Evolutionary conservation across 2,113 vertebrate genomes (phyloP).

Genomic region (Strigops habroptila): DNA sequence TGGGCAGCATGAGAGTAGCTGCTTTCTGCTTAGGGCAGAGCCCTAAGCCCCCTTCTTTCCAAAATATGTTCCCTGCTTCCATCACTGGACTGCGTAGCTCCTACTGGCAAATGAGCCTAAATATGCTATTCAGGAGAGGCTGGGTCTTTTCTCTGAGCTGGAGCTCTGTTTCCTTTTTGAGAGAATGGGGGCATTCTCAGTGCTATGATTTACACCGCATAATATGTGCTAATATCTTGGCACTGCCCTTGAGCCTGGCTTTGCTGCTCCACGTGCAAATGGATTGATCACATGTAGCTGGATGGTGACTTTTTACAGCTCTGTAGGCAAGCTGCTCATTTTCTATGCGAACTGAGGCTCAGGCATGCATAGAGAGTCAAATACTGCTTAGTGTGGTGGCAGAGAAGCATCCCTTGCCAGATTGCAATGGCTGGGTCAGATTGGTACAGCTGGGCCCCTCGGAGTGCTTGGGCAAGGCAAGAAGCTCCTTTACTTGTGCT

Average conservation of each 20-base stretch:
- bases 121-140: background rate
- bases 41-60: background rate
- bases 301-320: background rate
- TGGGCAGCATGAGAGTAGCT: background rate
- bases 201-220: background rate
- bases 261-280: background rate
- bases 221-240: background rate
- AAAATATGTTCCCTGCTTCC: background rate
- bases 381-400: background rate
- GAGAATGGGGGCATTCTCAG: background rate
- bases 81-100: background rate
- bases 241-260: background rate
- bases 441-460: background rate
- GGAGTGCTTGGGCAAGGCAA: background rate
- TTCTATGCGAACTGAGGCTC: accelerated
- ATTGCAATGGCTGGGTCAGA: background rate
- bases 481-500: background rate
- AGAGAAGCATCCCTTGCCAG: background rate
- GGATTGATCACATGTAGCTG: accelerated
- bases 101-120: background rate
- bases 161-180: background rate
- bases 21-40: background rate
- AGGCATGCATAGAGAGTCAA: background rate
- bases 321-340: accelerated
- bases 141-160: background rate